Conservation (phyloP, 2,888 invertebrate species). For the Cybosia mesomella region DNA sequence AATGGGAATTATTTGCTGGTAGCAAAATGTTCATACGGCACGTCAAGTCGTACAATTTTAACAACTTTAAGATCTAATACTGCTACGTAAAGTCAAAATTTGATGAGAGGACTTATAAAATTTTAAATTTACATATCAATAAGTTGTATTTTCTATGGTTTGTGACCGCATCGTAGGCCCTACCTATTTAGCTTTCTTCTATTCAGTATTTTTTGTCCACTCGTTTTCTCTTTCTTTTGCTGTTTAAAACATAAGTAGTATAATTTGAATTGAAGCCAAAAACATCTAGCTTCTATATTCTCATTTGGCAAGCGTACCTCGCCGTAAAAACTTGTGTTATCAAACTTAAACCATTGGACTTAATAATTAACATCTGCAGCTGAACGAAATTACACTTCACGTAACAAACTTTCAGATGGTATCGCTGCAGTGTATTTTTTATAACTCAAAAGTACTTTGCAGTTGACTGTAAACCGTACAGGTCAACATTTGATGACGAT, state of each 20-base stretch:
- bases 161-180: too few species aligned
- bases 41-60: background rate
- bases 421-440: background rate
- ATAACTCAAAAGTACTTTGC: background rate
- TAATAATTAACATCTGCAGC: constrained; percentile 3
- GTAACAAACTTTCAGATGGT: background rate
- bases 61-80: too few species aligned
- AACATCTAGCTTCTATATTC: too few species aligned
- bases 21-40: too few species aligned
- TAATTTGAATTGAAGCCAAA: too few species aligned
- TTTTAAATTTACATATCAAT: background rate
- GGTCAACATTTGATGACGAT: too few species aligned
- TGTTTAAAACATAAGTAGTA: too few species aligned
- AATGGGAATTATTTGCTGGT: too few species aligned
- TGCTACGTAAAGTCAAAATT: background rate
- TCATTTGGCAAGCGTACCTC: background rate
- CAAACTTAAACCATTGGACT: constrained; percentile 1
- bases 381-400: background rate
- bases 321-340: background rate
- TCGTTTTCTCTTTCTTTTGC: too few species aligned
- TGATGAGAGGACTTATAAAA: background rate
- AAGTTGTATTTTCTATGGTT: background rate
- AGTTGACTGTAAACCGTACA: too few species aligned
- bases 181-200: too few species aligned
- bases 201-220: too few species aligned